phyloP scores from a whole-genome alignment of 2,888 invertebrate species.

The Tipula lateralis region DNA sequence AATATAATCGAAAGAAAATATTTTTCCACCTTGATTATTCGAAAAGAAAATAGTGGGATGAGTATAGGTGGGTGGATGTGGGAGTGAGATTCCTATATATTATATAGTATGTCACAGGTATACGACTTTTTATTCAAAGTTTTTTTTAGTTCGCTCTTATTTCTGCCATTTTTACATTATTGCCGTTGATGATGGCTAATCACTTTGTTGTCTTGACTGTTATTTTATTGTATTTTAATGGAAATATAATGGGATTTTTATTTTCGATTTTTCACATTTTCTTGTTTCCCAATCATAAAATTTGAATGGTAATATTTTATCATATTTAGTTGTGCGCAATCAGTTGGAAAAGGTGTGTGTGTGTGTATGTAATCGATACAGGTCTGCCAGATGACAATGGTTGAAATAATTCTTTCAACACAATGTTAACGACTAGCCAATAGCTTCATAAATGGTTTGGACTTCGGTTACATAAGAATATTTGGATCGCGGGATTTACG shows the following conservation, averaged over 20 bases:
- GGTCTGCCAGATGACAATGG: neutral
- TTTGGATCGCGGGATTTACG: no score
- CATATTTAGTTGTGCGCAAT: neutral
- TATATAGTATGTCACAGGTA: no score
- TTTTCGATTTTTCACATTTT: conserved; percentile 9
- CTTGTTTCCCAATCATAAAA: neutral
- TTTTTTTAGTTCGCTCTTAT: neutral
- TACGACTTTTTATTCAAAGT: neutral
- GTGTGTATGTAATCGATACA: neutral
- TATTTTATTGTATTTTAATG: conserved; percentile 19
- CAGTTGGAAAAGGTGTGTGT: neutral
- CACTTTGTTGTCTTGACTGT: neutral
- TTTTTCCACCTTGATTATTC: neutral
- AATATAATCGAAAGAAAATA: neutral
- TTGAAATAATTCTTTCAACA: no score
- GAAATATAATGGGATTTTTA: conserved; percentile 19
- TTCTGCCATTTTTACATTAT: neutral
- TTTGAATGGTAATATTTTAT: neutral
- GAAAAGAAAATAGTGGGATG: neutral
- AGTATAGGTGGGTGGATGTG: neutral
- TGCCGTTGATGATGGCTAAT: conserved; percentile 9
- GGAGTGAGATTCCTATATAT: neutral
- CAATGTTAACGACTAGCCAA: no score
- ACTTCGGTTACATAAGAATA: no score
- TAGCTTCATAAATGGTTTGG: no score